Base-by-base conservation (phyloP, 2,797 vertebrate species). In the Lindbergichthys nudifrons region DNA sequence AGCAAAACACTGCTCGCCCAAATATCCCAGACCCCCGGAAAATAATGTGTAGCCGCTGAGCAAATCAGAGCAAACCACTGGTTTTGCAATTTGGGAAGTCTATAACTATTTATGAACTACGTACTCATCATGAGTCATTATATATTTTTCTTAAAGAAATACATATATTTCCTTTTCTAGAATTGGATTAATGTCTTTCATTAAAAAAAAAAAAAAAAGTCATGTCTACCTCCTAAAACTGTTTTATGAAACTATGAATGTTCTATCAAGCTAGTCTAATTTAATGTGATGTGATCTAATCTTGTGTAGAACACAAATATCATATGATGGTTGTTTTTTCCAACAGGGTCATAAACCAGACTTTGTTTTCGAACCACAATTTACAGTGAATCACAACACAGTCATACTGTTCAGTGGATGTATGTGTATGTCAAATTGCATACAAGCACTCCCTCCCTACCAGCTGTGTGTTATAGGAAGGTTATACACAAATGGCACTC, bases 311-410 rank as follows among this genome's bases (percentile, higher is more conserved):
- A 73, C 2, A 23, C 43, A 43, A 13, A 45, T 19, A 39, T 39
- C 48, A 21, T 36, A 18, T 48, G 46, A 65, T 61, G 26, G 9
- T 65, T 46, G 69, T 18, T 56, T 79, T 70, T 59, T 64, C 21
- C 51, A 69, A 77, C n/a, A 48, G 32, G 43, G 18, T 80, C 52
- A 68, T 65, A 82, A 86, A 85, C 70, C 12, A 1, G 10, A 43
- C 56, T 80, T 80, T 77, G 82, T 80, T 89, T 86, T 88, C 78
- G 79, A 81, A 30, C 82, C 87, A 68, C 86, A 82, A n/a, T 60
- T 47, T 67, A 59, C 32, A 81, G 61, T 89, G 80, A 88, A 76
- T 88, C 82, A 83, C 66, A 65, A 57, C 63, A n/a, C 62, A 46
- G 41, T 32, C 18, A 64, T 36, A 32, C 68, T 65, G 77, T 61